A percentile compares a stretch with the other conserved stretches of the same genome.
Evolutionary conservation across 2,113 vertebrate genomes (phyloP).

Genomic region (Forbesichthys papilliferus): DNA sequence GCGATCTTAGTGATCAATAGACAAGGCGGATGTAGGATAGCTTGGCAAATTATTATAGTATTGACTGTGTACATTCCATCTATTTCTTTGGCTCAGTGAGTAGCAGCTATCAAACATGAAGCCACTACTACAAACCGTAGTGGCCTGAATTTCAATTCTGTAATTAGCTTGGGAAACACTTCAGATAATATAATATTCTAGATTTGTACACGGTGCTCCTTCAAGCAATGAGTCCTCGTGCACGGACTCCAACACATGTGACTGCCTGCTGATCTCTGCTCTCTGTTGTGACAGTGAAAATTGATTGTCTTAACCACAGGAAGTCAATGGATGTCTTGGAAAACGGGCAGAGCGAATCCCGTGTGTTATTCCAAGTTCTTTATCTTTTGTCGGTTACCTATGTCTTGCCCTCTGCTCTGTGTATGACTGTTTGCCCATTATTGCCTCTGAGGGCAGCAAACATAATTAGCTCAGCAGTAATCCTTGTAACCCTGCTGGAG

Average conservation of each 20-base stretch:
- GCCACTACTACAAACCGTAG: no score
- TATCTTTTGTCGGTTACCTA: not conserved
- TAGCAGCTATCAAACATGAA: no score
- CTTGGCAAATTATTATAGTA: no score
- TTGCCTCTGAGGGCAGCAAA: slow-evolving; percentile 2
- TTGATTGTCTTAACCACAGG: slow-evolving; percentile 28
- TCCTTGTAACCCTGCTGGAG: slow-evolving; percentile 7
- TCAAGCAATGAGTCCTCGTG: slow-evolving; percentile 28
- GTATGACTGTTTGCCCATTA: not conserved
- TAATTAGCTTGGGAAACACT: not conserved
- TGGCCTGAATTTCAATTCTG: no score
- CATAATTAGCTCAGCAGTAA: slow-evolving; percentile 11
- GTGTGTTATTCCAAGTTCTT: slow-evolving; percentile 6
- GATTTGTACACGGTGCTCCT: not conserved
- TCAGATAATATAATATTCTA: not conserved
- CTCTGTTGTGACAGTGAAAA: slow-evolving; percentile 13
- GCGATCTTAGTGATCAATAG: no score
- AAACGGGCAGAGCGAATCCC: not conserved
- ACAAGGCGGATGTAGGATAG: no score
- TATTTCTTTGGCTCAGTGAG: no score
- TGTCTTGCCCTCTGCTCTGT: slow-evolving; percentile 3
- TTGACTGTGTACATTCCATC: no score
- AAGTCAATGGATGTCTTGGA: slow-evolving; percentile 22
- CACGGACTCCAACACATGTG: slow-evolving; percentile 32
- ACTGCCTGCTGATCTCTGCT: slow-evolving; percentile 28